A percentile compares a stretch with the other conserved stretches of the same genome.
Evolutionary conservation across 2,797 vertebrate species (phyloP).

Genomic region (Hydrophis major): DNA sequence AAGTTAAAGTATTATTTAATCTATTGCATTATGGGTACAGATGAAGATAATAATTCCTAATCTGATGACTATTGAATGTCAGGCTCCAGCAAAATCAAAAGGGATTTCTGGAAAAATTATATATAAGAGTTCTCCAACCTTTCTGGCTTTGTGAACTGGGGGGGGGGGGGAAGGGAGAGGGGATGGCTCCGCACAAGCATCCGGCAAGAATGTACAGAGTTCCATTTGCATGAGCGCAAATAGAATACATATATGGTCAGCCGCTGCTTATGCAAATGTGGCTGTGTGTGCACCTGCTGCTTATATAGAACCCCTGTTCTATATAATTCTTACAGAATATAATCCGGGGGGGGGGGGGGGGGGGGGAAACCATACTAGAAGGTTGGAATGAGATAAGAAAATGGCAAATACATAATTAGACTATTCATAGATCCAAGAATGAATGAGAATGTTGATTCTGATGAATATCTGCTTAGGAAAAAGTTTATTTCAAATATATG

Average conservation of each 20-base stretch:
- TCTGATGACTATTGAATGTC: neutral
- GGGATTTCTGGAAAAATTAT: neutral
- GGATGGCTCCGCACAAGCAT: neutral
- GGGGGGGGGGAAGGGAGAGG: neutral
- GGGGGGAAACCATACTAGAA: neutral
- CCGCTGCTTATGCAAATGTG: too few species aligned
- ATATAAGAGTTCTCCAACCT: neutral
- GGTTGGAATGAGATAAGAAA: neutral
- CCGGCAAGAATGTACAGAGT: neutral
- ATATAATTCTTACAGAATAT: neutral
- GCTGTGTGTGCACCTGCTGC: neutral
- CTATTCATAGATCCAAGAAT: neutral
- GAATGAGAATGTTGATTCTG: neutral
- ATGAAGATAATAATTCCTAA: neutral
- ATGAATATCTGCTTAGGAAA: neutral
- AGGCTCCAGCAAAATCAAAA: neutral
- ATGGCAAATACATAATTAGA: neutral
- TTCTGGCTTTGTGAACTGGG: neutral
- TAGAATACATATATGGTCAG: too few species aligned
- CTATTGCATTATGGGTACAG: neutral
- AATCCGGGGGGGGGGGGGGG: neutral
- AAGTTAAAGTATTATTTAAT: neutral
- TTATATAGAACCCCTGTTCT: neutral
- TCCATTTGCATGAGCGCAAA: neutral
- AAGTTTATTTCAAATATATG: neutral